Conservation (phyloP, 2,113 vertebrate species). For the Merops nubicus region DNA sequence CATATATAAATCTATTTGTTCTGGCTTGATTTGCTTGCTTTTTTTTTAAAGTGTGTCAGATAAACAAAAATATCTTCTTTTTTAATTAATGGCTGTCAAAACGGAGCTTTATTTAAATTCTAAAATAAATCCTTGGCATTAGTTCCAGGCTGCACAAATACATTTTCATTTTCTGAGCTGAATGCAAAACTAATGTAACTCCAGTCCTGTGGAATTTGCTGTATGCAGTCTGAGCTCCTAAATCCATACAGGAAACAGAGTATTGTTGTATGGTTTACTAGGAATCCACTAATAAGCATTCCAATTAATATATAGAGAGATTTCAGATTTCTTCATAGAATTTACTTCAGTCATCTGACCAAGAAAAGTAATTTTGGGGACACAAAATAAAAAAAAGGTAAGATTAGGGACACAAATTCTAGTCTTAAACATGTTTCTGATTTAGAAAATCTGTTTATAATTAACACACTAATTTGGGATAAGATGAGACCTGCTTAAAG, state of each 20-base stretch:
- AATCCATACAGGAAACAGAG: not conserved
- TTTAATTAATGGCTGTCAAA: slow-evolving; percentile 10
- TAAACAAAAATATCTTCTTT: not conserved
- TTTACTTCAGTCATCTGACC: not conserved
- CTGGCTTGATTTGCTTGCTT: slow-evolving; percentile 1
- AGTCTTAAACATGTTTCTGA: not conserved
- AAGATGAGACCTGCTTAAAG: not conserved
- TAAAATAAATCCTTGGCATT: not conserved
- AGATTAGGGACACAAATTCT: not conserved
- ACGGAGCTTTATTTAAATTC: not conserved
- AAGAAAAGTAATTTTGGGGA: not conserved
- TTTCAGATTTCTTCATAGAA: not conserved
- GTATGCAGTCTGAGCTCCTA: not conserved
- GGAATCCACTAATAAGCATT: not conserved
- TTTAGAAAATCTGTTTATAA: not conserved
- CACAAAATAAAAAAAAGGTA: too few relatives aligned
- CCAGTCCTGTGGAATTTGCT: not conserved
- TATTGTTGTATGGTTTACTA: not conserved
- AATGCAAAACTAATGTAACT: not conserved
- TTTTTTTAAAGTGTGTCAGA: not conserved
- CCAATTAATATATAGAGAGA: not conserved
- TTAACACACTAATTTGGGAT: not conserved
- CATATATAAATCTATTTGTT: slow-evolving; percentile 23
- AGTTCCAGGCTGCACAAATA: not conserved
- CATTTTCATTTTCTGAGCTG: not conserved